Evolutionary conservation across 2,113 vertebrate genomes (phyloP), one percentile per base, ranked within the genome.

Genomic region (Panthera leo): DNA sequence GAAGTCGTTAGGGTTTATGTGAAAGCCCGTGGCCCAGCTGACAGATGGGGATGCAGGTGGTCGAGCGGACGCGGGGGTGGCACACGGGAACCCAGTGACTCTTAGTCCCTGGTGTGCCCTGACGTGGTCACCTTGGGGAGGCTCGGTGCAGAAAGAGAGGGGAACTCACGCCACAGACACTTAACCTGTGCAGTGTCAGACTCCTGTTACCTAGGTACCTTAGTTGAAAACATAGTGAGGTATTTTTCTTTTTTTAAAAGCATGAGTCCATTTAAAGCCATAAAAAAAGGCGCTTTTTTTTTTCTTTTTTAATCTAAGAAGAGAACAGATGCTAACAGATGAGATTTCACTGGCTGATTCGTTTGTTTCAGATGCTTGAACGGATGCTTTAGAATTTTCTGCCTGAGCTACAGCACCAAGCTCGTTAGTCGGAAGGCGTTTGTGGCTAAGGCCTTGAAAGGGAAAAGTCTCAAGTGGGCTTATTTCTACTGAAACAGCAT

Each of bases 281-380:
- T 78, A 67, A 61, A 82, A 80, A 48, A 85, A 55, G 36, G 45
- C 45, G 0, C 76, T 68, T 89, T 39, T 27, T 75, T 88, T 83
- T 91, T 95, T 87, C 78, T 78, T 86, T 96, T 96, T 96, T 89
- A 92, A 71, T 96, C 86, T 97, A 93, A 96, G 92, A 96, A 89
- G 87, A 96, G 97, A 98, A 85, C 80, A 97, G 85, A 85, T 96
- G 75, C 94, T 98, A 95, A 98, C 94, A 97, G 97, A 96, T 96
- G 91, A 94, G 96, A 97, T 98, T 97, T 98, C 98, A 98, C 97
- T 92, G 95, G 97, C 97, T 97, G 97, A 95, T 98, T 98, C 97
- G 4, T 98, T 98, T 98, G 97, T 98, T 98, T 98, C 98, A 98
- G 98, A 98, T 98, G 98, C 98, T 98, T 98, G 98, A 98, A 98